Base-by-base conservation (phyloP, 2,797 vertebrate genomes). In the Poeciliopsis turneri region DNA sequence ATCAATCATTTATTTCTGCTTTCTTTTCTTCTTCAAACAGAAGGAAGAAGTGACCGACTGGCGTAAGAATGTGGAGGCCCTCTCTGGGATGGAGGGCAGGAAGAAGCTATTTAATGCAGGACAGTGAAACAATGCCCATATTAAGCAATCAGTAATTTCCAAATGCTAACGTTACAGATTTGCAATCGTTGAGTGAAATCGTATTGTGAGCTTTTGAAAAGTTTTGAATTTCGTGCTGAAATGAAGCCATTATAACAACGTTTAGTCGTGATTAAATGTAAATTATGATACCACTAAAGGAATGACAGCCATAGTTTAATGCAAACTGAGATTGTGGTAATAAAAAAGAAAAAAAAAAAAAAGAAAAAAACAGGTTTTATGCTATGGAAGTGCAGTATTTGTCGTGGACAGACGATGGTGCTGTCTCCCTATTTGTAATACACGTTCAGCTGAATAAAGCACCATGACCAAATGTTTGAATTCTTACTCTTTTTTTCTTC, bases 21-120 rank as follows among this genome's bases (percentile, higher is more conserved):
- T 77, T 59, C 55, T 18, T 55, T 30, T 61, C 43, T 8, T 8
- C 77, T 71, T 28, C 43, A 45, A 15, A 23, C 90, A 95, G 94
- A 95, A 91, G 84, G 94, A 95, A 87, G 95, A 95, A 64, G 94
- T 95, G 81, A 95, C 92, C 0, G 95, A 95, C 87, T 95, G 94
- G 94, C 93, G 95, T 87, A 95, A 95, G 86, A 95, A 95, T 3
- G 94, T 95, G 90, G 95, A 95, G 80, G 95, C 94, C 84, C 94
- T 95, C 93, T 94, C 95, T 16, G 94, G 95, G 28, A 95, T 96
- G 95, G 94, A 96, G 82, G 95, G 95, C 87, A 94, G 95, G 82
- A 96, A 95, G 93, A 96, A 96, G 90, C 78, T 95, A 84, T 96
- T 96, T 86, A 77, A 90, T 25, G 90, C 90, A 3, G 87, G 87